Evolutionary conservation across 1,140 invertebrate genomes (phyloP).

Genomic region (Thrips palmi): DNA sequence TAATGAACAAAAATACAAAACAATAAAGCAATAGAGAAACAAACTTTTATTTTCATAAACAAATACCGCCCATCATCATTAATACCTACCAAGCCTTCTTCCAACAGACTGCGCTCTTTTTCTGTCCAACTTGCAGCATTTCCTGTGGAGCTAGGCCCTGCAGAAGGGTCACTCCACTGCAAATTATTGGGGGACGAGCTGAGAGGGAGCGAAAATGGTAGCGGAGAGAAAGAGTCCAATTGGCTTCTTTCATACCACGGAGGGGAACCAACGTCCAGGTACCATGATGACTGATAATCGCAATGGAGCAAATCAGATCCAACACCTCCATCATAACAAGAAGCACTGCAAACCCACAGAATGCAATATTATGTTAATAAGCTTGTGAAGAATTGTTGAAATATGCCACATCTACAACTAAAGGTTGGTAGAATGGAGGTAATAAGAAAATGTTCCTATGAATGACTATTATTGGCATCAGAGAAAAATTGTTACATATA

Average conservation of each 20-base stretch:
- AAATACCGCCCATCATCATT: not conserved
- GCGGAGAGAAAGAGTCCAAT: constrained; percentile 1
- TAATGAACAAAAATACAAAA: constrained; percentile 17
- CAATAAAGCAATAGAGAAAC: constrained; percentile 1
- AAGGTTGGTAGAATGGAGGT: too few relatives aligned
- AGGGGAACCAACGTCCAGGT: constrained; percentile 24
- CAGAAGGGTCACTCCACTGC: too few relatives aligned
- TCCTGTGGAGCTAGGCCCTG: constrained; percentile 18
- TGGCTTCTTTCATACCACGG: constrained; percentile 9
- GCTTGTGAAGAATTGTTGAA: not conserved
- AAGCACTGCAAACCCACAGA: constrained; percentile 7
- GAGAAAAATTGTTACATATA: too few relatives aligned
- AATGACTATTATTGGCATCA: too few relatives aligned
- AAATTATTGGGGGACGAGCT: too few relatives aligned
- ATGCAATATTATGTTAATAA: not conserved
- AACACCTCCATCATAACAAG: constrained; percentile 23
- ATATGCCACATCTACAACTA: too few relatives aligned
- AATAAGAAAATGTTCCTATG: too few relatives aligned
- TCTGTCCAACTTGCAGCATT: constrained; percentile 28
- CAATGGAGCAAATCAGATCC: constrained; percentile 23
- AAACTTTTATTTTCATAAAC: not conserved
- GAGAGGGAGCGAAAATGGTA: not conserved
- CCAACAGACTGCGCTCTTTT: constrained; percentile 34
- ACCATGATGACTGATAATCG: constrained; percentile 22
- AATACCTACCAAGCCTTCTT: constrained; percentile 33